Base-by-base conservation (phyloP, 2,888 invertebrate genomes). In the Agonum fuliginosum region DNA sequence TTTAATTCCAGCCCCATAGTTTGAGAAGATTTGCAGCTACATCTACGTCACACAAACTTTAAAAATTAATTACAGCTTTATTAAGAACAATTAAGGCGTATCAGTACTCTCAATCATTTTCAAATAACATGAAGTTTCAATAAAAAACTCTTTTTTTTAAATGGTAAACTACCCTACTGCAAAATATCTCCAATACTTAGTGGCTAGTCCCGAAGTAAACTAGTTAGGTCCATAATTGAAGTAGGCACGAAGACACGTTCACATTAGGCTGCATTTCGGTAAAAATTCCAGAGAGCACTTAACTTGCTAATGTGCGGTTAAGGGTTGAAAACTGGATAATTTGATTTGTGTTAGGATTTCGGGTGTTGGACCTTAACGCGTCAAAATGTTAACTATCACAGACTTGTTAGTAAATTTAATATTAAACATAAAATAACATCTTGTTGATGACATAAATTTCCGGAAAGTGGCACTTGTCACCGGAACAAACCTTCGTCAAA, bases 401-500 rank as follows among this genome's bases (percentile, higher is more conserved):
- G 58, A 17, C 30, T 30, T 20, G 62, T 70, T 70, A 70, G 19
- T 62, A 62, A 73, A 73, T 43, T 62, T 73, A 73, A 62, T 73
- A 46, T 43, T 37, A 43, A 73, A 62, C 41, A 58, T 73, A 17
- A 24, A 62, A 62, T 43, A 62, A 73, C 54, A 48, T n/a, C 14
- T 8, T 62, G 43, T 46, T 19, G 65, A 20, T 51, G 74, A 74
- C 65, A 65, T 65, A 65, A 74, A 65, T 74, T 65, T 74, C 65
- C 67, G 75, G 46, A 19, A 67, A 46, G 37, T 34, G 20, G 43
- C 30, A 46, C 70, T 70, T 75, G 67, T 37, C 65, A 51, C 27
- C 19, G 37, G 27, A 73, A 58, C 17, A 41, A 72, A 75, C 75
- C 75, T 75, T 75, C 75, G 65, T 75, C 75, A 67, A 12, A 34